Evolutionary conservation across 2,797 vertebrate genomes (phyloP).

Genomic region (Molossus alvarezi): DNA sequence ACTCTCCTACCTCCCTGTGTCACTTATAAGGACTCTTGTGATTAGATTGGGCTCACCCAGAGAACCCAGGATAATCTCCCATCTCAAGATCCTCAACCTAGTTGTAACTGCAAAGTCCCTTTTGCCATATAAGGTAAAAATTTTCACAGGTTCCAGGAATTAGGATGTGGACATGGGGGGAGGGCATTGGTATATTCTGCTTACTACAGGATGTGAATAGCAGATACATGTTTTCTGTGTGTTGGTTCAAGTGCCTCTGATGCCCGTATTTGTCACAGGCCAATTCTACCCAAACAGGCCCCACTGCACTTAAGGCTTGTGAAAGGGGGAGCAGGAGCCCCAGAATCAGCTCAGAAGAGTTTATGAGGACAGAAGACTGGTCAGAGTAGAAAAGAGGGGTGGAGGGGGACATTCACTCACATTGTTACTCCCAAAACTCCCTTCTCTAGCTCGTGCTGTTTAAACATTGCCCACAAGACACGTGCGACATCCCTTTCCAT

Average conservation of each 20-base stretch:
- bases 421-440: neutral
- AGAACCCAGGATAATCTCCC: neutral
- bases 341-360: neutral
- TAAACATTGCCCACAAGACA: neutral
- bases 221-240: neutral
- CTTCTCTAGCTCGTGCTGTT: neutral
- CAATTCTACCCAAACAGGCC: neutral
- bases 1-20: neutral
- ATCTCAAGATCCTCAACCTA: neutral
- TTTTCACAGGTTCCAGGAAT: neutral
- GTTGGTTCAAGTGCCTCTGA: neutral
- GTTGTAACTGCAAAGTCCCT: neutral
- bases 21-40: neutral
- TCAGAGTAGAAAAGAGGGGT: neutral
- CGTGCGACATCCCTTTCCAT: neutral
- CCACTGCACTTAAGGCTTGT: neutral
- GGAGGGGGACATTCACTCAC: neutral
- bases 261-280: neutral
- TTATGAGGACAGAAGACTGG: conserved; percentile 11
- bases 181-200: neutral
- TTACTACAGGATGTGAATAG: neutral
- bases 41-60: neutral
- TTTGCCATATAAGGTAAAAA: neutral
- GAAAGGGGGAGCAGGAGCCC: neutral
- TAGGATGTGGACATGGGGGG: neutral